Evolutionary conservation across 2,888 invertebrate species (phyloP), one percentile per base, ranked within the genome.

Genomic region (Ochropacha duplaris): DNA sequence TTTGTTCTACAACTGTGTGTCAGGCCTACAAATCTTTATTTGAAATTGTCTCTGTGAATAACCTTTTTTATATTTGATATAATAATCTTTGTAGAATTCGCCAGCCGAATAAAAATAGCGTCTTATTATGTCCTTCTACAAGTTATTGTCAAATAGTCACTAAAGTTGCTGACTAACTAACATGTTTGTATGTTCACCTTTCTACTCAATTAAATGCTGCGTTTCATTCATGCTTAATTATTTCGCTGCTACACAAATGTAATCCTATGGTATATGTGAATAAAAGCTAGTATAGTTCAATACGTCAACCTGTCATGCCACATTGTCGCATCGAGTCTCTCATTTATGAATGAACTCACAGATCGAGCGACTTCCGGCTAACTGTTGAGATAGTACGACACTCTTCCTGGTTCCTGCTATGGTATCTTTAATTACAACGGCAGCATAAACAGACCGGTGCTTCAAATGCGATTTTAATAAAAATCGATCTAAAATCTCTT

Each of bases 351-450:
- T 92, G 92, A 90, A 92, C 88, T 87, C 87, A 88, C 90, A 90
- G 92, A 92, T 90, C 91, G 88, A 84, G 87, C 81, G 85, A 86
- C 91, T 92, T 92, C 92, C 92, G 92, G 91, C 88, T 91, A 90
- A 87, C 92, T 88, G 92, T 92, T 86, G 87, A 91, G 92, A 92
- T 92, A 92, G 92, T 92, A 92, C 92, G 90, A 90, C 88, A 86
- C 92, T 92, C 90, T 92, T 92, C 92, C 92, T 92, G 89, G 92
- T 92, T 92, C 92, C 92, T 91, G 90, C 88, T 87, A 87, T 88
- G 90, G 88, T 88, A 87, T 91, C 89, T 91, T 90, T 92, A 90
- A 92, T 90, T 88, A 89, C 88, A 74, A 73, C 69, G 80, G 87
- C 86, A 88, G 82, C 76, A 80, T 87, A 90, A 86, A 79, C 80